These are phyloP conservation scores for Desmodus rotundus DNA, from an alignment of 2,113 vertebrate genomes.

Conservation along the genomic window DNA sequence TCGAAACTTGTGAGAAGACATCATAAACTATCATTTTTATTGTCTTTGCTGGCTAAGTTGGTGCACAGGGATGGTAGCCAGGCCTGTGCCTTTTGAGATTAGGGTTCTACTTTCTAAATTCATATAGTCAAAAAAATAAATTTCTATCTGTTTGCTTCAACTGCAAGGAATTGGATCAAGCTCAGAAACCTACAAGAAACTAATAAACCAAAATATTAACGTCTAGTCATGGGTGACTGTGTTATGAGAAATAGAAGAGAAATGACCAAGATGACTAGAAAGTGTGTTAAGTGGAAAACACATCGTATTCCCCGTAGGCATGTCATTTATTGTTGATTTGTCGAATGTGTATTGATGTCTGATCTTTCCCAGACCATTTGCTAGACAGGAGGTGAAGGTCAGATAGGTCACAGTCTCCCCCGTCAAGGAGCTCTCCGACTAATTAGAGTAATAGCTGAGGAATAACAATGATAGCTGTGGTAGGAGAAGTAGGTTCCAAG, in stretches of 20 bases:
- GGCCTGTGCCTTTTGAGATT: neutral
- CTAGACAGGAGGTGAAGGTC: conserved; percentile 9
- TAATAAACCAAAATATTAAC: conserved; percentile 15
- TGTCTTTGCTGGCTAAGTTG: neutral
- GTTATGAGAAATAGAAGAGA: conserved; percentile 19
- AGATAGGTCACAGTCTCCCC: neutral
- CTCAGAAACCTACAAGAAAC: neutral
- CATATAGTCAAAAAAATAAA: neutral
- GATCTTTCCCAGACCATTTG: conserved; percentile 30
- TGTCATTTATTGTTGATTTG: conserved; percentile 54
- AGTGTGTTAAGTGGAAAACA: neutral
- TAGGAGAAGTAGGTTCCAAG: neutral
- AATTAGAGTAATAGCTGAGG: neutral
- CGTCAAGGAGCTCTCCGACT: neutral
- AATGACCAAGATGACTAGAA: neutral
- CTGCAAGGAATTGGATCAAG: neutral
- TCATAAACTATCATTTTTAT: neutral
- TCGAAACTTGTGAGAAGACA: neutral
- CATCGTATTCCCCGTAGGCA: neutral
- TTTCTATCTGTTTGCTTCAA: neutral
- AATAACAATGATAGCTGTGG: neutral
- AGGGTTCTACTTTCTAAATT: neutral
- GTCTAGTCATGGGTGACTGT: neutral
- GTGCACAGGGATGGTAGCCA: neutral
- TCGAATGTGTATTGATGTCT: conserved; percentile 30